A percentile compares a stretch with the other conserved stretches of the same genome.
Conservation (phyloP, 2,888 invertebrate species). For the Eupithecia subfuscata region DNA sequence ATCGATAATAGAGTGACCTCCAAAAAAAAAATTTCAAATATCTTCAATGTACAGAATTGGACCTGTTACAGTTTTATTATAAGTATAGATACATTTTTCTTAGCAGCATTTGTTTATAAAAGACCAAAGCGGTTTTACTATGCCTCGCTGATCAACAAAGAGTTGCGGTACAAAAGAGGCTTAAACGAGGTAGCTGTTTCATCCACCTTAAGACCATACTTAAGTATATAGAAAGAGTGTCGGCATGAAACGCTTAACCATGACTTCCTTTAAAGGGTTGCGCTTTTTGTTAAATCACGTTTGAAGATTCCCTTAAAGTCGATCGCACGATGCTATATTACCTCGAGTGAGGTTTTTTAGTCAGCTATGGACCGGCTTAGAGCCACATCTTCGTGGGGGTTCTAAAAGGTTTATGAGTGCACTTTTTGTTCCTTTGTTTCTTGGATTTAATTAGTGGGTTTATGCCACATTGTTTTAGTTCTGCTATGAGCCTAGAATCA, state of each 20-base stretch:
- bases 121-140: slow-evolving; percentile 68
- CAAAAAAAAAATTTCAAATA: too few relatives aligned
- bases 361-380: slow-evolving; percentile 61
- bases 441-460: slow-evolving; percentile 74
- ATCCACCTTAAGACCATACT: slow-evolving; percentile 78
- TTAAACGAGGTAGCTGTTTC: slow-evolving; percentile 79
- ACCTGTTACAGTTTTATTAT: too few relatives aligned
- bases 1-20: too few relatives aligned
- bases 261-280: slow-evolving; percentile 82
- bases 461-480: slow-evolving; percentile 69
- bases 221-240: slow-evolving; percentile 79
- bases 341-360: slow-evolving; percentile 67
- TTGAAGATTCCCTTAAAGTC: slow-evolving; percentile 66
- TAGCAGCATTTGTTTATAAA: slow-evolving; percentile 75
- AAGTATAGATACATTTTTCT: slow-evolving; percentile 73
- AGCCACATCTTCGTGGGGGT: slow-evolving; percentile 73
- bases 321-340: slow-evolving; percentile 71
- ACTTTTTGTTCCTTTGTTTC: slow-evolving; percentile 71
- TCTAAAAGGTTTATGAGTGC: slow-evolving; percentile 70
- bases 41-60: too few relatives aligned
- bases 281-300: slow-evolving; percentile 79
- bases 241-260: slow-evolving; percentile 74
- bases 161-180: slow-evolving; percentile 78
- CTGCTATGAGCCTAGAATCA: slow-evolving; percentile 44
- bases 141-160: slow-evolving; percentile 76